phyloP scores from a whole-genome alignment of 2,888 invertebrate genomes.

The Drosophila ezoana region DNA sequence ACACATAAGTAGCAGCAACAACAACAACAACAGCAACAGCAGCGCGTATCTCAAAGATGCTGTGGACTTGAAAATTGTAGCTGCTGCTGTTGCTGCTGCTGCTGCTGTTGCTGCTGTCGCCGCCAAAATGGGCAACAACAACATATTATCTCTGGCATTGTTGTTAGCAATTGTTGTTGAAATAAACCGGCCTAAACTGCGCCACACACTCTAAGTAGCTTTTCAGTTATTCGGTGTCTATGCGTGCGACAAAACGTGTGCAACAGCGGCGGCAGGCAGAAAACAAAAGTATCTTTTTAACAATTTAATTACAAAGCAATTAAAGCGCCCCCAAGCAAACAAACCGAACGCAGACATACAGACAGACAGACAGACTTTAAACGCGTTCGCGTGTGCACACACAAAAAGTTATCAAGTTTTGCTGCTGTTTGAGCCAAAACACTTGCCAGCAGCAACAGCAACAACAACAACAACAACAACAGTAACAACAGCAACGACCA shows the following conservation, averaged over 20 bases:
- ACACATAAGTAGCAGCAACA: constrained; percentile 62
- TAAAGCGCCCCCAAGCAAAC: constrained; percentile 12
- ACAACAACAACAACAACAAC: constrained; percentile 1
- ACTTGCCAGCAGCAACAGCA: constrained; percentile 19
- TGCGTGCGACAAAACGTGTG: constrained; percentile 78
- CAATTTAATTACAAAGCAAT: constrained; percentile 61
- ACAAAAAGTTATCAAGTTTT: constrained; percentile 24
- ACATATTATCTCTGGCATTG: constrained; percentile 71
- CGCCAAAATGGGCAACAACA: constrained; percentile 38
- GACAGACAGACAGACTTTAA: constrained; percentile 16
- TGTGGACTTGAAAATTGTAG: constrained; percentile 67
- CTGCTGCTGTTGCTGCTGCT: constrained; percentile 43
- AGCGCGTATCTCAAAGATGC: constrained; percentile 70
- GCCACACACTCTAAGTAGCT: constrained; percentile 64
- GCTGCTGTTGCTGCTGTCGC: constrained; percentile 23
- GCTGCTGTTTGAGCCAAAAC: constrained; percentile 27
- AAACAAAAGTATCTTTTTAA: constrained; percentile 36
- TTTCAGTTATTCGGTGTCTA: constrained; percentile 73
- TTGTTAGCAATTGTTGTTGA: constrained; percentile 74
- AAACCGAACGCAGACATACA: neutral
- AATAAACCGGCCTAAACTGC: constrained; percentile 74
- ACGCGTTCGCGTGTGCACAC: constrained; percentile 55
- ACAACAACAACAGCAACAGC: constrained; percentile 23
- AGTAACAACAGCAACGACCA: neutral
- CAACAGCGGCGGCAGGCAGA: constrained; percentile 37